A percentile compares a stretch with the other conserved stretches of the same genome.
Conservation (phyloP, 92 coral and sea anemone species). For the Montipora capitata region DNA sequence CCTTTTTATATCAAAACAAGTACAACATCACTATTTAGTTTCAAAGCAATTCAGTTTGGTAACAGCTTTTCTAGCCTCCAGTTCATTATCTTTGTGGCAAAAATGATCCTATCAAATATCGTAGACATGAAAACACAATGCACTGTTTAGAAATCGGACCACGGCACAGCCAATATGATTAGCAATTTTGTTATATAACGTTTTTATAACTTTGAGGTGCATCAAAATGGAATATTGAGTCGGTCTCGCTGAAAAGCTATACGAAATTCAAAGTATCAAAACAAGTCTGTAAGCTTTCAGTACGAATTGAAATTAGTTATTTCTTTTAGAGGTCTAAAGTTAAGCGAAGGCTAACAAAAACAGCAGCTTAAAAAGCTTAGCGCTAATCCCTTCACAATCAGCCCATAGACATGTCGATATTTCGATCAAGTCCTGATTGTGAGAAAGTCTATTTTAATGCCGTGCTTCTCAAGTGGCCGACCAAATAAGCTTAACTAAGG, state of each 20-base stretch:
- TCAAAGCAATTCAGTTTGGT: too few species aligned
- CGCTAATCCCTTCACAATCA: not conserved
- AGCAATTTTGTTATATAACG: too few species aligned
- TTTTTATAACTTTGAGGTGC: too few species aligned
- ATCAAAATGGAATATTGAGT: too few species aligned
- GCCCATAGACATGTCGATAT: not conserved
- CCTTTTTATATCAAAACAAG: too few species aligned
- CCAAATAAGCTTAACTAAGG: not conserved
- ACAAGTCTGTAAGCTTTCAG: too few species aligned
- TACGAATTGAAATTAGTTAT: too few species aligned
- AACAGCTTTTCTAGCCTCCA: too few species aligned
- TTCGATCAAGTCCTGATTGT: not conserved
- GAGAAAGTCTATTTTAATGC: slow-evolving; percentile 3
- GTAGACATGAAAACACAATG: not conserved
- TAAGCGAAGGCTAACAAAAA: not conserved
- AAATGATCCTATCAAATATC: not conserved
- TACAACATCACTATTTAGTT: too few species aligned
- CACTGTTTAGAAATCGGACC: not conserved
- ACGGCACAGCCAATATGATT: not conserved
- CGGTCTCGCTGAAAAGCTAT: too few species aligned
- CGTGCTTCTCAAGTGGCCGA: not conserved
- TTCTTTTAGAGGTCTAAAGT: not conserved
- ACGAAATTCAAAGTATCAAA: too few species aligned
- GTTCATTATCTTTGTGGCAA: not conserved
- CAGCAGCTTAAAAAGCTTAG: not conserved